Evolutionary conservation across 2,888 invertebrate genomes (phyloP), one percentile per base, ranked within the genome.

Genomic region (Lordiphosa andalusiaca): DNA sequence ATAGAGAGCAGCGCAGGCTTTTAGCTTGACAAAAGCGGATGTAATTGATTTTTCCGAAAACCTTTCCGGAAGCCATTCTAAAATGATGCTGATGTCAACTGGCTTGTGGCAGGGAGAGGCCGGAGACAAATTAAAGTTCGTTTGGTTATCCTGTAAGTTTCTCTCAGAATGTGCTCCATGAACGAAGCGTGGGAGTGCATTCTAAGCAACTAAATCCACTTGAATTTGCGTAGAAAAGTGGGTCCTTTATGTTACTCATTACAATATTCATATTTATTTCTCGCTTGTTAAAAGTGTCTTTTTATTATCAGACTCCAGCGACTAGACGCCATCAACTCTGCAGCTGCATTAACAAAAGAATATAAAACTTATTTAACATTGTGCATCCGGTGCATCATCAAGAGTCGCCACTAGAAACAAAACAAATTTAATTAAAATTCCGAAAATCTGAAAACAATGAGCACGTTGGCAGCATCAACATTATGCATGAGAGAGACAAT

Each of bases 361-460:
- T 72, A 62, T 75, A 64, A 72, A 75, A 72, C 73, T 72, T 72
- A 72, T 75, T 73, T 75, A 75, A 73, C 65, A 72, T 67, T 25
- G 49, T 62, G 58, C 50, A 60, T 61, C 65, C 50, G 46, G 60
- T 67, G 16, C 16, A 63, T 55, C 61, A 69, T 52, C 76, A 69
- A 75, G 73, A 71, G 73, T 69, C 77, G 73, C 73, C 77, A 71
- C 77, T 76, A 65, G 69, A 77, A 73, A 76, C 77, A 76, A 76
- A 73, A 71, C 16, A 73, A 77, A 76, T 76, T 76, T 76, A 76
- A 76, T 76, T 76, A 76, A 76, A 76, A 71, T 76, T 76, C 75
- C 73, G 71, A 76, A 77, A 76, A 76, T 77, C 71, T 62, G 69
- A 73, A 76, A 77, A 76, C 74, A 73, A 76, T 71, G 75, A 67